phyloP scores from a whole-genome alignment of 1,140 invertebrate genomes.

The Agraylea sexmaculata region DNA sequence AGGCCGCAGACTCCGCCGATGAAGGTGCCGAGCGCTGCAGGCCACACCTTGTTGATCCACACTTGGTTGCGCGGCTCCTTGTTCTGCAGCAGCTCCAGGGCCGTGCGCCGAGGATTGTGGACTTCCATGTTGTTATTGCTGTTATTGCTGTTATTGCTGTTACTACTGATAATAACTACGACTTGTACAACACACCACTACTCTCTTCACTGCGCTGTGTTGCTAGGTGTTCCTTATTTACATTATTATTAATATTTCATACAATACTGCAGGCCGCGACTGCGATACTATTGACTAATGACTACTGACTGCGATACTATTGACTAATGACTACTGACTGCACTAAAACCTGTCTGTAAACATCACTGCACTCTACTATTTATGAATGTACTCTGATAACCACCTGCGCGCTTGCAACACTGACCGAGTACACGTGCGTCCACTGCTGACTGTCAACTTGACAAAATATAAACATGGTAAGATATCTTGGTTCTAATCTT shows the following conservation, averaged over 20 bases:
- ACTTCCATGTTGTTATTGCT: neutral
- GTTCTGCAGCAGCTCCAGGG: slow-evolving; percentile 32
- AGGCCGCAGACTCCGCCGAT: slow-evolving; percentile 33
- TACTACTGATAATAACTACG: neutral
- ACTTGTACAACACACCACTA: neutral
- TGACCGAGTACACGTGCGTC: too few species aligned
- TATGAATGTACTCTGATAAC: too few species aligned
- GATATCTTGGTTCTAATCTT: too few species aligned
- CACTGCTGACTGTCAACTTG: too few species aligned
- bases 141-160: neutral
- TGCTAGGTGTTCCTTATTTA: slow-evolving; percentile 1
- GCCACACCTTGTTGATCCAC: slow-evolving; percentile 37
- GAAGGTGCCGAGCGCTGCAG: slow-evolving; percentile 30
- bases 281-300: neutral
- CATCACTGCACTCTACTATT: too few species aligned
- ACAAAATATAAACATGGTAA: too few species aligned
- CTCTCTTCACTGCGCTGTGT: neutral
- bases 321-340: too few species aligned
- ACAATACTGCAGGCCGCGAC: neutral
- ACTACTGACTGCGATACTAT: too few species aligned
- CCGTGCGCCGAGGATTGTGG: slow-evolving; percentile 15
- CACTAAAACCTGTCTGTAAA: too few species aligned
- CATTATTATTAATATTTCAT: neutral
- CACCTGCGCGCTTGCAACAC: too few species aligned
- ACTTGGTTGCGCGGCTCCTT: slow-evolving; percentile 30